Percentiles rank a stretch among this genome's conserved stretches.
These are phyloP conservation scores for Spilosoma lubricipeda DNA, from an alignment of 2,888 invertebrate species.

Conservation along the genomic window DNA sequence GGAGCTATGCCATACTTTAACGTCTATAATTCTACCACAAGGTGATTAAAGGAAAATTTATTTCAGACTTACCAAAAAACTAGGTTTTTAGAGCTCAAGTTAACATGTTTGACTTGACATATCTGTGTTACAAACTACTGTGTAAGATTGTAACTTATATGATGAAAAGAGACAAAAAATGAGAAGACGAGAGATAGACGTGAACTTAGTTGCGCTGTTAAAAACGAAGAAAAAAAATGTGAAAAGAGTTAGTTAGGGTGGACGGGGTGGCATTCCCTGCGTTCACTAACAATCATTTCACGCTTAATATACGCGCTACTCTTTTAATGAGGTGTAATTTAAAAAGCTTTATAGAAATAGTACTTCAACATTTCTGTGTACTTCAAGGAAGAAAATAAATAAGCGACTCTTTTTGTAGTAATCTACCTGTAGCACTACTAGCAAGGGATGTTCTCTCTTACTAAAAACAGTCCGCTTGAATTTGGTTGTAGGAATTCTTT, in stretches of 20 bases:
- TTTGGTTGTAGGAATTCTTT: slow-evolving; percentile 44
- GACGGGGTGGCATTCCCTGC: slow-evolving; percentile 38
- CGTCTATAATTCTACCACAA: slow-evolving; percentile 34
- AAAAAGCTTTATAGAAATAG: slow-evolving; percentile 32
- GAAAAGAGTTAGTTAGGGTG: slow-evolving; percentile 52
- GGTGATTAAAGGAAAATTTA: not conserved
- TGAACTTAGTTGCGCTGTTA: not conserved
- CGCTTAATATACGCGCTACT: slow-evolving; percentile 55
- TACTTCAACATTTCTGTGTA: slow-evolving; percentile 28
- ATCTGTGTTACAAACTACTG: too few species aligned
- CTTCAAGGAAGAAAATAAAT: slow-evolving; percentile 27
- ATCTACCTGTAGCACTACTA: too few species aligned
- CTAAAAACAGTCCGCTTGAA: slow-evolving; percentile 32
- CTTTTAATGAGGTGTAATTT: slow-evolving; percentile 57
- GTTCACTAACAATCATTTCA: slow-evolving; percentile 55
- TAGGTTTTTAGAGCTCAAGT: too few species aligned
- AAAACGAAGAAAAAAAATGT: slow-evolving; percentile 36
- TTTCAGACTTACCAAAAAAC: too few species aligned
- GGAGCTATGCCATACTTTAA: slow-evolving; percentile 44
- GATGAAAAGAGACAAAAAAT: slow-evolving; percentile 1
- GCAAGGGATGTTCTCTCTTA: slow-evolving; percentile 27
- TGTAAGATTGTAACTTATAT: too few species aligned
- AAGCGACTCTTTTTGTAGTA: slow-evolving; percentile 28
- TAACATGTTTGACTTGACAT: too few species aligned
- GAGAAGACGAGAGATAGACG: not conserved